Evolutionary conservation across 2,113 vertebrate species (phyloP).

Genomic region (Callithrix jacchus): DNA sequence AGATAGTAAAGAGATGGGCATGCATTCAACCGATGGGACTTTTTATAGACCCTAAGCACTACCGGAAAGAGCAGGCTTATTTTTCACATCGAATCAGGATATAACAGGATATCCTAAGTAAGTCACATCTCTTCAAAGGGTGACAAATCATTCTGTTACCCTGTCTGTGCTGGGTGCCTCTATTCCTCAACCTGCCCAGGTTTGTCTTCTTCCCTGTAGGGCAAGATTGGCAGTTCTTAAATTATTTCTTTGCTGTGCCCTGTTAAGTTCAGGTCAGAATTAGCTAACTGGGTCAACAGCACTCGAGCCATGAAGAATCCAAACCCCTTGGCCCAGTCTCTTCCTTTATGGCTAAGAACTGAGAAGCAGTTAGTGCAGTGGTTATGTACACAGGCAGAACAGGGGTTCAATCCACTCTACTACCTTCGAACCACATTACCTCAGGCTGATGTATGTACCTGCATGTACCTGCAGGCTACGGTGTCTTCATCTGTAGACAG

Average conservation of each 20-base stretch:
- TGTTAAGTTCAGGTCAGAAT: neutral
- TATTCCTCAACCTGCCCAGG: neutral
- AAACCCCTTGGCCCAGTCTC: neutral
- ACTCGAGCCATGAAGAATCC: neutral
- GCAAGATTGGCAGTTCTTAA: neutral
- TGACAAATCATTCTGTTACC: neutral
- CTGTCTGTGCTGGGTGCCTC: neutral
- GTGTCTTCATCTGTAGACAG: neutral
- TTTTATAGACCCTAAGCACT: neutral
- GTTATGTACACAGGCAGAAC: neutral
- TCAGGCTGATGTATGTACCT: neutral
- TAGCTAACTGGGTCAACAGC: neutral
- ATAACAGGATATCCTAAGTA: neutral
- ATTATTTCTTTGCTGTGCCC: neutral
- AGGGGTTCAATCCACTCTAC: neutral
- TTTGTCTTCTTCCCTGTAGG: neutral
- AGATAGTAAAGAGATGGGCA: neutral
- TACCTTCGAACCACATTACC: too few species aligned
- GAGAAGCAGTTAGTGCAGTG: neutral
- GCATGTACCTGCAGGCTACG: neutral
- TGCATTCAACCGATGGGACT: neutral
- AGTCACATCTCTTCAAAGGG: neutral
- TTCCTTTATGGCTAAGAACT: neutral
- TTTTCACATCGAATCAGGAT: constrained; percentile 3
- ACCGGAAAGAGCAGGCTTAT: neutral